phyloP scores from a whole-genome alignment of 2,797 vertebrate species.

The Scolopax rusticola region DNA sequence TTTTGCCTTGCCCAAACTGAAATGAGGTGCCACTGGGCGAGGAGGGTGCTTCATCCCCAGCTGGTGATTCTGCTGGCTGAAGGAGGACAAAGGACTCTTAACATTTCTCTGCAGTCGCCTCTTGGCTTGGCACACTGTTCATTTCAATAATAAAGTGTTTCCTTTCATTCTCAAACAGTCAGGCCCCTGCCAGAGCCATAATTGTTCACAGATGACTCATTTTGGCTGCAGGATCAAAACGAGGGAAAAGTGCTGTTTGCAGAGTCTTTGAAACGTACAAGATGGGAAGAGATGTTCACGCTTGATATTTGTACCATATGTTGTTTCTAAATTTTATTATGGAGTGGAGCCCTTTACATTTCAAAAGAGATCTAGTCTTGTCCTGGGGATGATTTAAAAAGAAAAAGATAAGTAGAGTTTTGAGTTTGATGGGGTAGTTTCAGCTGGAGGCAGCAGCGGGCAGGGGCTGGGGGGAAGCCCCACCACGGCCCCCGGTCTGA shows the following conservation, averaged over 20 bases:
- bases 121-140: slow-evolving; percentile 53
- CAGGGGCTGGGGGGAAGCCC: background rate
- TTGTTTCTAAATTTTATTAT: slow-evolving; percentile 53
- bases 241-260: slow-evolving; percentile 62
- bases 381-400: slow-evolving; percentile 55
- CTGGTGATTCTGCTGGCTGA: background rate
- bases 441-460: background rate
- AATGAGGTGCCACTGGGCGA: background rate
- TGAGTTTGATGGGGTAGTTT: background rate
- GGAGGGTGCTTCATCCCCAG: background rate
- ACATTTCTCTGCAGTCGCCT: slow-evolving; percentile 49
- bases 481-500: accelerated
- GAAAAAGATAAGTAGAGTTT: background rate
- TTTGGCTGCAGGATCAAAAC: slow-evolving; percentile 70
- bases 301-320: slow-evolving; percentile 71
- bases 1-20: background rate
- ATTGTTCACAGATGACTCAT: slow-evolving; percentile 80
- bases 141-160: slow-evolving; percentile 73
- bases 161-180: slow-evolving; percentile 70
- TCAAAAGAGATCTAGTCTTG: slow-evolving; percentile 52
- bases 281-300: slow-evolving; percentile 67
- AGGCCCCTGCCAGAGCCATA: slow-evolving; percentile 72
- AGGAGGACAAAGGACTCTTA: slow-evolving; percentile 61
- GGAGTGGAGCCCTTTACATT: slow-evolving; percentile 51
- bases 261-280: slow-evolving; percentile 56